phyloP scores from a whole-genome alignment of 2,797 vertebrate species.

The Arrhamphus sclerolepis region DNA sequence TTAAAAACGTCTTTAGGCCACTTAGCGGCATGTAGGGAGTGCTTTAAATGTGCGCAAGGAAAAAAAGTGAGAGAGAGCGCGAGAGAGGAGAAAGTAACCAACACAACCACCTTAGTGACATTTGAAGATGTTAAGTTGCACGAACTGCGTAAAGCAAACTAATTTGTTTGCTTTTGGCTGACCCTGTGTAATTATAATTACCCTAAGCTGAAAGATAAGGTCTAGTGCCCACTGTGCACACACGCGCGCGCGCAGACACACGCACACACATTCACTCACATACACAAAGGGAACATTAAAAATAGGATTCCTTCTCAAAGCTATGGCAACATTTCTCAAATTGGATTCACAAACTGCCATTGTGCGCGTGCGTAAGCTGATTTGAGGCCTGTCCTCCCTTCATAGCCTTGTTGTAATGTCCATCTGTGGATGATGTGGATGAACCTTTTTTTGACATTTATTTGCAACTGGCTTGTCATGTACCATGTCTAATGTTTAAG shows the following conservation, averaged over 20 bases:
- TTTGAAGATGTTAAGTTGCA: slow-evolving; percentile 54
- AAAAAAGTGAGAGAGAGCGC: too few species aligned
- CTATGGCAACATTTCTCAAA: slow-evolving; percentile 75
- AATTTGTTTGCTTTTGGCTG: slow-evolving; percentile 70
- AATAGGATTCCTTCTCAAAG: slow-evolving; percentile 83
- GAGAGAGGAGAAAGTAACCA: slow-evolving; percentile 9
- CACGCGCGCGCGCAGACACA: slow-evolving; percentile 37
- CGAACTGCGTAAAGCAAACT: slow-evolving; percentile 47
- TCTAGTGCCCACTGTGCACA: slow-evolving; percentile 80
- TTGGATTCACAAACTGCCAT: slow-evolving; percentile 50
- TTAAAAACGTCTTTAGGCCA: slow-evolving; percentile 9
- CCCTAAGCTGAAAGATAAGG: slow-evolving; percentile 60
- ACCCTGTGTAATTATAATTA: slow-evolving; percentile 70
- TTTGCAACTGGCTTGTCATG: slow-evolving; percentile 20
- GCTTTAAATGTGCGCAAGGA: slow-evolving; percentile 24
- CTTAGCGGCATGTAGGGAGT: slow-evolving; percentile 6
- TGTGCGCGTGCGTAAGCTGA: slow-evolving; percentile 20
- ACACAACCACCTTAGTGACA: slow-evolving; percentile 36
- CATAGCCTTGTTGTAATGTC: not conserved
- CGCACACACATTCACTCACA: slow-evolving; percentile 72
- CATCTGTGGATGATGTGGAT: slow-evolving; percentile 1
- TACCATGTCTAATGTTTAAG: slow-evolving; percentile 5
- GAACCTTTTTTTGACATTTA: slow-evolving; percentile 9
- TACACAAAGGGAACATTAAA: slow-evolving; percentile 83
- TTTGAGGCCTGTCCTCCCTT: slow-evolving; percentile 28